Conservation (phyloP, 2,113 vertebrate genomes). For the Gambusia holbrooki region DNA sequence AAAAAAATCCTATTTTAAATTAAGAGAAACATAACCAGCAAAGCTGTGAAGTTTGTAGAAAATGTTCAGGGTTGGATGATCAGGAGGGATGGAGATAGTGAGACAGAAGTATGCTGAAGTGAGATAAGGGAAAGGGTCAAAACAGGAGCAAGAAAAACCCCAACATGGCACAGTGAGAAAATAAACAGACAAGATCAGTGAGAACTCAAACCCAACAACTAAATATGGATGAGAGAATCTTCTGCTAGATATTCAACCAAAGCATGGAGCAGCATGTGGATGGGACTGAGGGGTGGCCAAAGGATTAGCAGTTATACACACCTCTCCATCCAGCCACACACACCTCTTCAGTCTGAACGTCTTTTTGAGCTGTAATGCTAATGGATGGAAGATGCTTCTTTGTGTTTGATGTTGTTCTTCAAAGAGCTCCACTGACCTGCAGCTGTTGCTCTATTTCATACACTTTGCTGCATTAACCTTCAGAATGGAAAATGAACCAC, state of each 20-base stretch:
- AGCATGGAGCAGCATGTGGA: slow-evolving; percentile 51
- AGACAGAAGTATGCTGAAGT: slow-evolving; percentile 30
- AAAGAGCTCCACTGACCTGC: slow-evolving; percentile 73
- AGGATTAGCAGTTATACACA: slow-evolving; percentile 63
- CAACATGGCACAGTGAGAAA: slow-evolving; percentile 12
- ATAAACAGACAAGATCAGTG: slow-evolving; percentile 50
- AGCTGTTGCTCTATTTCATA: slow-evolving; percentile 70
- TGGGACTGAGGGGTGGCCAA: slow-evolving; percentile 47
- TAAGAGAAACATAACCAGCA: not conserved
- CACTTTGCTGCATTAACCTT: slow-evolving; percentile 61
- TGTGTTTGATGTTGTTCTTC: slow-evolving; percentile 80
- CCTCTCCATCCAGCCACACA: slow-evolving; percentile 47
- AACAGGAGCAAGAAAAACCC: not conserved
- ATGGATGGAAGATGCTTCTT: slow-evolving; percentile 62
- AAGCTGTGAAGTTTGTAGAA: not conserved
- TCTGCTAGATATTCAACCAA: slow-evolving; percentile 33
- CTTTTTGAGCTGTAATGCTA: slow-evolving; percentile 53
- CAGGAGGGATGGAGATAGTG: not conserved
- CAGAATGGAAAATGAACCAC: slow-evolving; percentile 66
- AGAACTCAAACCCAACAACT: slow-evolving; percentile 33
- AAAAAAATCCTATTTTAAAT: not conserved
- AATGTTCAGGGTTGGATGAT: not conserved
- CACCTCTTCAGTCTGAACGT: not conserved
- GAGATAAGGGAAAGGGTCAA: slow-evolving; percentile 52
- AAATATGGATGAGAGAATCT: slow-evolving; percentile 49